Percentiles rank a stretch among this genome's conserved stretches.
Conservation (phyloP, 2,888 invertebrate genomes). For the Zelleria hepariella region DNA sequence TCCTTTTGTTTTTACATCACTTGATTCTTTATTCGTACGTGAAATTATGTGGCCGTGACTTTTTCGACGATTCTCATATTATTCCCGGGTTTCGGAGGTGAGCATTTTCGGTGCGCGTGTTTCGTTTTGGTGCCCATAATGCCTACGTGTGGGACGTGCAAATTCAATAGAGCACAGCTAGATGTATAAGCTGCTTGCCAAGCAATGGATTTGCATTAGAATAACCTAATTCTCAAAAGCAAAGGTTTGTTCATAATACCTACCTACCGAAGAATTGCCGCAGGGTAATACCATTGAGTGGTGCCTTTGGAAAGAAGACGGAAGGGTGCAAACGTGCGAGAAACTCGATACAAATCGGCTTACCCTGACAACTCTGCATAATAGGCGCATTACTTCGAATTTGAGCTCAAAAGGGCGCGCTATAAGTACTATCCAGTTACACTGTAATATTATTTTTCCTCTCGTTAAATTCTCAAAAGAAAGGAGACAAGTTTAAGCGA, state of each 20-base stretch:
- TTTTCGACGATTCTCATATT: not conserved
- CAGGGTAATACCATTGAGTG: too few species aligned
- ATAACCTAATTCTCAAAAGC: not conserved
- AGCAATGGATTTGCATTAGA: too few species aligned
- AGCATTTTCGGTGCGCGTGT: not conserved
- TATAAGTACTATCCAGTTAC: not conserved
- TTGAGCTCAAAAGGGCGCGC: not conserved
- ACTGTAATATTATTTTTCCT: not conserved
- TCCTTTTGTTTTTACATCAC: conserved; percentile 8
- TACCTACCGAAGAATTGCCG: not conserved
- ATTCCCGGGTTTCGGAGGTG: not conserved
- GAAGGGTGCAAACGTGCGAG: too few species aligned
- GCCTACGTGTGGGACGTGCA: not conserved
- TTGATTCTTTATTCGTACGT: conserved; percentile 9
- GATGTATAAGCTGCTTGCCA: not conserved
- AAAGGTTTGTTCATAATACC: not conserved
- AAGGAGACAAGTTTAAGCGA: not conserved
- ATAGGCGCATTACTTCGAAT: not conserved
- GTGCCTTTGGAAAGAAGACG: too few species aligned
- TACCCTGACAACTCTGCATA: not conserved
- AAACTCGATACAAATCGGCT: not conserved
- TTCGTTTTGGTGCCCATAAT: not conserved
- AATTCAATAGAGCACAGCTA: not conserved
- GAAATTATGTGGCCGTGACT: conserved; percentile 5
- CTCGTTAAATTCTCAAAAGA: not conserved